A percentile compares a stretch with the other conserved stretches of the same genome.
Conservation (phyloP, 1,140 invertebrate genomes). For the Papilio helenus region DNA sequence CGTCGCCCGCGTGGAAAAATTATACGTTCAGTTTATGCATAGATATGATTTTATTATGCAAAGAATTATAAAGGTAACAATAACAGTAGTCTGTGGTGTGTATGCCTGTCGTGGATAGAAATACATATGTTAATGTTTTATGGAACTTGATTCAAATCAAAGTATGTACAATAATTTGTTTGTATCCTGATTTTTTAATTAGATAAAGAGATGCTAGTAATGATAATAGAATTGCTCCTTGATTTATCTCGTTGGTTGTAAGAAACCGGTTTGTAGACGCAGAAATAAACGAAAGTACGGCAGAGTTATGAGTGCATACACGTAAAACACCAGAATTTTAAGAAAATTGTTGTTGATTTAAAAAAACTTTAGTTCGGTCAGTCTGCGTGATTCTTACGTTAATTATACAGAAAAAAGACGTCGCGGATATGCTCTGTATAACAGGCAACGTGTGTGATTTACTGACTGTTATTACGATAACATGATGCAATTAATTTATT, state of each 20-base stretch:
- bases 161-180: neutral
- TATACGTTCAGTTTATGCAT: constrained; percentile 1
- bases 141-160: neutral
- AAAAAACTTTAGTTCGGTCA: neutral
- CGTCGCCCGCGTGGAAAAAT: constrained; percentile 5
- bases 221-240: neutral
- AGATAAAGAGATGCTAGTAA: neutral
- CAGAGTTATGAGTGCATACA: neutral
- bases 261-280: neutral
- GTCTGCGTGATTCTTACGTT: neutral
- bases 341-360: neutral
- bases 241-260: constrained; percentile 1
- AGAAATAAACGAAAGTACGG: neutral
- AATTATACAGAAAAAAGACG: constrained; percentile 19
- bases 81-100: neutral
- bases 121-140: neutral
- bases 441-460: constrained; percentile 7
- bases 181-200: neutral
- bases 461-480: neutral
- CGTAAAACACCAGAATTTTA: neutral
- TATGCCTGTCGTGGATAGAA: neutral
- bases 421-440: constrained; percentile 17
- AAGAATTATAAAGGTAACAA: neutral
- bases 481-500: constrained; percentile 22
- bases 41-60: constrained; percentile 15